phyloP scores from a whole-genome alignment of 2,797 vertebrate species.

The Ispidina picta region DNA sequence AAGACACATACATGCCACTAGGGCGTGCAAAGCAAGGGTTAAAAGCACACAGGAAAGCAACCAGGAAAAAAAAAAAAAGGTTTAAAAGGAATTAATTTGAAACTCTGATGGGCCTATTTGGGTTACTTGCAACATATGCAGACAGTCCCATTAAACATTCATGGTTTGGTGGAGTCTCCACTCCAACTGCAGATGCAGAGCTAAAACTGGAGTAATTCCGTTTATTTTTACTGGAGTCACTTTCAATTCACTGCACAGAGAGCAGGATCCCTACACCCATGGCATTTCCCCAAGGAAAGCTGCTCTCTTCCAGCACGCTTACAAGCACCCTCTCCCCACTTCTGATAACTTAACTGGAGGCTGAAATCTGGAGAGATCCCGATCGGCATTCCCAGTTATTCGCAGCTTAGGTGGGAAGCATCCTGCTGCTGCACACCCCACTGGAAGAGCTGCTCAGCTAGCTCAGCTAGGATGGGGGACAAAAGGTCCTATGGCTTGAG shows the following conservation, averaged over 20 bases:
- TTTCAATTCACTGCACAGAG: not conserved
- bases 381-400: not conserved
- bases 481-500: not conserved
- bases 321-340: not conserved
- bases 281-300: not conserved
- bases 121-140: not conserved
- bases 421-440: not conserved
- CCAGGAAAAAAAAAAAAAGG: not conserved
- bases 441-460: not conserved
- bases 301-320: not conserved
- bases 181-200: not conserved
- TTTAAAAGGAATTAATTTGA: not conserved
- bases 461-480: not conserved
- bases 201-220: conserved; percentile 25
- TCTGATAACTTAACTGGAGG: not conserved
- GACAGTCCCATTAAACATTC: conserved; percentile 25
- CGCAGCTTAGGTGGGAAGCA: not conserved
- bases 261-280: not conserved
- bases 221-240: not conserved
- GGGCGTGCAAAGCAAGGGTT: not conserved
- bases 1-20: fast-evolving
- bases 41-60: not conserved
- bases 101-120: conserved; percentile 6
- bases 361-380: not conserved
- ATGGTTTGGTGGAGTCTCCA: not conserved